Evolutionary conservation across 2,888 invertebrate species (phyloP), one percentile per base, ranked within the genome.

Genomic region (Spatulosminthurus flaviceps): DNA sequence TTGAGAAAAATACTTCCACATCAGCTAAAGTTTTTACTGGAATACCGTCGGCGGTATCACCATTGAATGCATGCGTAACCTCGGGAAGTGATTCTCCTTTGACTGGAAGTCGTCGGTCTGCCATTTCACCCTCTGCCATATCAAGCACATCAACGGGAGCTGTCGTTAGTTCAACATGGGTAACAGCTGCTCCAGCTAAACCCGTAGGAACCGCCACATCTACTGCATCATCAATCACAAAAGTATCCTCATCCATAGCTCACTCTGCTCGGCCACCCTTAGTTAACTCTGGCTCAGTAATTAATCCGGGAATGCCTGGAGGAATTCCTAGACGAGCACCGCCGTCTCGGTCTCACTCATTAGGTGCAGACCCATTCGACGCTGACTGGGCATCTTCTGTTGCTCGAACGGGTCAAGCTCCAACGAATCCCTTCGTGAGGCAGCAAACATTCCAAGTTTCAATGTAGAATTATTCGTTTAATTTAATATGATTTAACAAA

Each of bases 371-470:
- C 88, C 94, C 95, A 0, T 95, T 95, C 87, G 94, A 95, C 87
- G 94, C 94, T 19, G 94, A 94, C 86, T 95, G 94, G 94, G 94
- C 92, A 0, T 91, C 92, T 78, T 89, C 91, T 70, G 90, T 91
- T 0, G 90, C 92, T 7, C 83, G 87, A 73, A 86, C 83, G 16
- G 84, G 85, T 21, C 84, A 84, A 79, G 80, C 83, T 79, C 82
- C 84, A 11, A 85, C 84, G 19, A 85, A 85, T 67, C 85, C 85
- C 51, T 85, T 85, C 70, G 83, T 82, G 41, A 80, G 85, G 43
- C 81, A 81, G 34, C 85, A 85, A 77, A 85, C 85, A 85, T 85
- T 85, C 85, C 85, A 85, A 81, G 81, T 85, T 76, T 84, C 85
- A 28, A 85, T 85, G 85, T 85, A 84, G 74, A 22, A 64, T 24